Evolutionary conservation across 2,113 vertebrate genomes (phyloP), one percentile per base, ranked within the genome.

Genomic region (Pluvianellus socialis): DNA sequence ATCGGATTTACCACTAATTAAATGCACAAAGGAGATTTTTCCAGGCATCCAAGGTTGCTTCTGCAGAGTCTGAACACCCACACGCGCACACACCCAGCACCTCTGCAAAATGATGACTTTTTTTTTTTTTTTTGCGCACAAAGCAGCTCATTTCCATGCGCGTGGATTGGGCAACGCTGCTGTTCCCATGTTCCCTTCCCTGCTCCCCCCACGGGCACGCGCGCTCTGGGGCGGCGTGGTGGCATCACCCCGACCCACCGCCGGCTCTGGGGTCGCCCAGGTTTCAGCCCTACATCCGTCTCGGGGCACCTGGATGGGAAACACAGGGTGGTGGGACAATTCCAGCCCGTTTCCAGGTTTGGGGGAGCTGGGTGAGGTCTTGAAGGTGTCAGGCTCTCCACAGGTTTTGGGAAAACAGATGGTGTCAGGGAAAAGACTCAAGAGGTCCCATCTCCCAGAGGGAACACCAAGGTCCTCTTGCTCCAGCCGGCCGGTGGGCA

Each of bases 21-120:
- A 92, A 95, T 90, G 95, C 95, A 93, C 94, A 96, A 94, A 95
- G 93, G 24, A 85, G 88, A 47, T 66, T 93, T 88, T 96, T 87
- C 59, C 92, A 92, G 87, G 95, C 96, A 94, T 73, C 92, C 96
- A 8, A 95, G 90, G 84, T 62, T 93, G 96, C 92, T 80, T 4
- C 82, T 79, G 91, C 91, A 21, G 91, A 93, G 68, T 86, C 95
- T 86, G 91, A 92, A 90, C 92, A 72, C 96, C 96, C 92, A 82
- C 96, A 82, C 50, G 4, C 10, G n/a, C 93, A 90, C 96, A 96
- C 96, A 70, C 96, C 92, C 92, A 88, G 83, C 47, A 33, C 85
- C 81, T 26, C 88, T 86, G 93, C 85, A 14, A 17, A 58, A 5
- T 26, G 32, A 92, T 12, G 30, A 4, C 65, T 26, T 26, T 35